Percentiles rank a stretch among this genome's conserved stretches.
Evolutionary conservation across 2,797 vertebrate species (phyloP).

Genomic region (Chrysocyon brachyurus): DNA sequence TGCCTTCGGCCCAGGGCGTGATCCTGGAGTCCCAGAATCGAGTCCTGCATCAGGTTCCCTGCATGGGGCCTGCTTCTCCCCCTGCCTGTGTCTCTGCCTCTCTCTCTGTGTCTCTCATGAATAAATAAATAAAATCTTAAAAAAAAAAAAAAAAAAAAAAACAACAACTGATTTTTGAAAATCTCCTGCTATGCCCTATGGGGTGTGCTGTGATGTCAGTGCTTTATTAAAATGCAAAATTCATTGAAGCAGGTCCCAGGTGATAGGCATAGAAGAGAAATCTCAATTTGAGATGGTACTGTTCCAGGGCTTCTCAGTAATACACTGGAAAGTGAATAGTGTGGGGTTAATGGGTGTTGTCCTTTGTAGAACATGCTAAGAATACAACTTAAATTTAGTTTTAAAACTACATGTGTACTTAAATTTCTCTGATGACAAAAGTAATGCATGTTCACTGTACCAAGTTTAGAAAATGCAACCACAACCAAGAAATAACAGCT

Average conservation of each 20-base stretch:
- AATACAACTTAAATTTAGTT: neutral
- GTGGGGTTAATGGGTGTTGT: neutral
- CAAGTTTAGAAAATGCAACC: neutral
- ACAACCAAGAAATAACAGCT: neutral
- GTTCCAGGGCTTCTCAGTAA: neutral
- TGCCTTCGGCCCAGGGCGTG: too few species aligned
- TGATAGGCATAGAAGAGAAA: neutral
- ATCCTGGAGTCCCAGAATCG: too few species aligned
- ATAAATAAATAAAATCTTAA: too few species aligned
- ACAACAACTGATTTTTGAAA: neutral
- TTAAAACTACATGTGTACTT: neutral
- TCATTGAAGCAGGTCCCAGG: too few species aligned
- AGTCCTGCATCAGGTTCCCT: too few species aligned
- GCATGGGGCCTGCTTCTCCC: too few species aligned
- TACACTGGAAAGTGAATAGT: neutral
- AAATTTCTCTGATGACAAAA: neutral
- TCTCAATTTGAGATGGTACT: neutral
- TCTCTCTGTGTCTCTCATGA: too few species aligned
- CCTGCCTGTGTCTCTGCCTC: too few species aligned
- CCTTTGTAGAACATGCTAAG: neutral
- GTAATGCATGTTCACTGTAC: neutral
- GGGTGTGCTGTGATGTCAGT: neutral
- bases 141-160: too few species aligned
- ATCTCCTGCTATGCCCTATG: neutral
- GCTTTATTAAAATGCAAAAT: neutral